phyloP scores from a whole-genome alignment of 1,140 invertebrate genomes.

The Caenorhabditis brenneri region DNA sequence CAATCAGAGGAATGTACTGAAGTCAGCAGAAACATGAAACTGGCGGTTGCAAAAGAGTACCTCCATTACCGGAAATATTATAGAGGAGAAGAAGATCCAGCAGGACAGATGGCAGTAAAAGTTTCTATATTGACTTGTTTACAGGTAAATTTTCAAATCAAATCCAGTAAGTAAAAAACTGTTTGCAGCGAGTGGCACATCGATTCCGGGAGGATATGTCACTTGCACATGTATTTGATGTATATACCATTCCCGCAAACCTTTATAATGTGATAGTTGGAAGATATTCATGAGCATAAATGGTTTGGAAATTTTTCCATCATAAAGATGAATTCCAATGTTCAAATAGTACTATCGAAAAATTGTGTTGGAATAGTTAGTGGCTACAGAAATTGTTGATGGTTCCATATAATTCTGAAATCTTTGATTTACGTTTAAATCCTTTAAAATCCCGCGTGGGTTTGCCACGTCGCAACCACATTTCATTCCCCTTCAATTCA shows the following conservation, averaged over 20 bases:
- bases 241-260: not conserved
- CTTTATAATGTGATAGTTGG: not conserved
- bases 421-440: too few relatives aligned
- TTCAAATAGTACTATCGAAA: too few relatives aligned
- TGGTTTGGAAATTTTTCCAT: too few relatives aligned
- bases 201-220: slow-evolving; percentile 46
- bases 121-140: slow-evolving; percentile 6
- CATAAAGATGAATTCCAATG: too few relatives aligned
- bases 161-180: not conserved
- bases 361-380: too few relatives aligned
- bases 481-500: too few relatives aligned
- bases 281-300: not conserved
- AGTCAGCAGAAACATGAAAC: not conserved
- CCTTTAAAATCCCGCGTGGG: too few relatives aligned
- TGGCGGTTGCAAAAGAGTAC: not conserved
- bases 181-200: not conserved
- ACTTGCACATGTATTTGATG: slow-evolving; percentile 25
- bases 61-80: slow-evolving; percentile 17
- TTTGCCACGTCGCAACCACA: too few relatives aligned
- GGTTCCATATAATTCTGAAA: too few relatives aligned
- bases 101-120: not conserved
- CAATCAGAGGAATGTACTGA: slow-evolving; percentile 9
- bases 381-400: too few relatives aligned
- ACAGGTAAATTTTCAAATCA: not conserved
- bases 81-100: not conserved